Evolutionary conservation across 2,888 invertebrate species (phyloP).

Genomic region (Cheilosia scutellata): DNA sequence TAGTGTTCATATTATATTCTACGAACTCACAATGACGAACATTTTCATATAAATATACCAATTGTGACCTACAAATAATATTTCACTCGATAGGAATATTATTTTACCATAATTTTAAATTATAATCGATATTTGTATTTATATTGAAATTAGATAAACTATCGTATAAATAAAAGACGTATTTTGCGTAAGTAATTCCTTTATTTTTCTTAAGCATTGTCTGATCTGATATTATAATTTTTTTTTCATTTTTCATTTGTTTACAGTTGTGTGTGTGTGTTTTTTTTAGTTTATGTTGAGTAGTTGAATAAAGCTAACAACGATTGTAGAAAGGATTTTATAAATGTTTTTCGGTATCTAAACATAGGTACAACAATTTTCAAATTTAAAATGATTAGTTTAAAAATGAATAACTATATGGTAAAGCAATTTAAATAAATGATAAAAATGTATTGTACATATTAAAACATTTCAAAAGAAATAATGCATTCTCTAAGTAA

Average conservation of each 20-base stretch:
- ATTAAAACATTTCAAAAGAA: background rate
- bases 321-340: conserved; percentile 68
- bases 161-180: conserved; percentile 7
- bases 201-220: conserved; percentile 73
- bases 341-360: conserved; percentile 60
- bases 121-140: no score
- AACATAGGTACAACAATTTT: conserved; percentile 69
- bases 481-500: background rate
- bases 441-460: background rate
- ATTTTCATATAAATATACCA: no score
- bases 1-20: no score
- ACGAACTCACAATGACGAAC: no score
- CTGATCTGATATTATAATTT: conserved; percentile 65
- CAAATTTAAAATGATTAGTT: conserved; percentile 16
- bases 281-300: conserved; percentile 46
- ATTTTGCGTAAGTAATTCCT: conserved; percentile 72
- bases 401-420: conserved; percentile 13
- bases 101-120: no score
- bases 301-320: conserved; percentile 73
- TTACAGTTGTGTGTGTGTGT: conserved; percentile 48
- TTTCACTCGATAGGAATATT: no score
- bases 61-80: no score
- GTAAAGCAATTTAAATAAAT: conserved; percentile 20
- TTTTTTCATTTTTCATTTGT: conserved; percentile 37
- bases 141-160: background rate